Percentiles rank a stretch among this genome's conserved stretches.
These are phyloP conservation scores for Dexiosoma caninum DNA, from an alignment of 2,888 invertebrate genomes.

Conservation along the genomic window DNA sequence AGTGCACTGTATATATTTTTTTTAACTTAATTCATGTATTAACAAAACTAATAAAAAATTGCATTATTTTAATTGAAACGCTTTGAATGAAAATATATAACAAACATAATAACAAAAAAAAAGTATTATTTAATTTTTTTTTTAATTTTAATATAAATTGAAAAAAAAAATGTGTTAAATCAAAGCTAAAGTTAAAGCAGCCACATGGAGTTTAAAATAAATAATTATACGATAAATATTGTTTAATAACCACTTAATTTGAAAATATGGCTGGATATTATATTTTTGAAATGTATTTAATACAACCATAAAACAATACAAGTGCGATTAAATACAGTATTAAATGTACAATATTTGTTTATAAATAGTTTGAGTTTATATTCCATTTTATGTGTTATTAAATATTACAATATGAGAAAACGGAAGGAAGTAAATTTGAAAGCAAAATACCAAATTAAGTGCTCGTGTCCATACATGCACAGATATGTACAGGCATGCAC, in stretches of 20 bases:
- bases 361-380: not conserved
- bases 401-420: constrained; percentile 22
- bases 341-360: not conserved
- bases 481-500: no score
- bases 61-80: no score
- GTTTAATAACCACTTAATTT: constrained; percentile 46
- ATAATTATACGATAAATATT: constrained; percentile 4
- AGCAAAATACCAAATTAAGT: constrained; percentile 39
- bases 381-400: not conserved
- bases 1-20: no score
- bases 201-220: constrained; percentile 1
- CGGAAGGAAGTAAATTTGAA: constrained; percentile 59
- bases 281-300: not conserved
- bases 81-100: no score
- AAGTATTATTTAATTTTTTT: no score
- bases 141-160: no score
- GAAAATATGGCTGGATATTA: not conserved
- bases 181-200: not conserved
- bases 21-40: no score
- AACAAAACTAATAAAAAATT: no score
- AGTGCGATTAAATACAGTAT: not conserved
- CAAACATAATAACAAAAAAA: no score
- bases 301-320: not conserved
- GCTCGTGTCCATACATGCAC: constrained; percentile 45
- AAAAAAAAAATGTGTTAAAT: not conserved